Base-by-base conservation (phyloP, 2,113 vertebrate genomes). In the Hippolais icterina region DNA sequence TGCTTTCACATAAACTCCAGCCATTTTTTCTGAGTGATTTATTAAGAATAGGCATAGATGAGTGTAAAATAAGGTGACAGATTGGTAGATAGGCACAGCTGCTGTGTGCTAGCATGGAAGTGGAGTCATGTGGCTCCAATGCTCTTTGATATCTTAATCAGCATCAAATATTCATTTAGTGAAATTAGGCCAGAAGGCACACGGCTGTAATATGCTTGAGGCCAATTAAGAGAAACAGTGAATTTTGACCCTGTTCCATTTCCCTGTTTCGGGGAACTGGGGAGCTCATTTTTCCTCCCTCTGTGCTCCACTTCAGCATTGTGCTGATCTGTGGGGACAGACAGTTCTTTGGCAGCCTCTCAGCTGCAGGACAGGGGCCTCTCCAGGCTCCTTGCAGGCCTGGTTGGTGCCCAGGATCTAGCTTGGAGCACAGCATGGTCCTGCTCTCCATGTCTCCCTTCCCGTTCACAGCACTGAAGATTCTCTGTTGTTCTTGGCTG, bases 141-240 rank as follows among this genome's bases (percentile, higher is more conserved):
- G 2, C 71, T 71, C 47, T 68, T 87, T 92, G 92, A 94, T 95
- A 90, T 94, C 94, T 96, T 96, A 93, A 97, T 96, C 83, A 75
- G 85, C 79, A 86, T 88, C 63, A 83, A 83, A 54, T 29, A 94
- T 49, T 96, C 92, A 70, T 89, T 96, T 91, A 86, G 82, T 60
- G 56, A 88, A 86, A 86, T 96, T 94, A 87, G 68, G 54, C 93
- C 64, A 86, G 94, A 92, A 95, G 96, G 92, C 91, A 84, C 41
- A 56, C 0, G 4, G 14, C 79, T 94, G n/a, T 56, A 71, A 63
- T 63, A 23, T 64, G 71, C 79, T 90, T 56, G 24, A 84, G 88
- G 71, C 71, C 52, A 39, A 42, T 76, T 65, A 83, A 80, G 53
- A 83, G 53, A 56, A 94, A 53, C n/a, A 54, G 23, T 2, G 14